Evolutionary conservation across 2,113 vertebrate genomes (phyloP), one percentile per base, ranked within the genome.

Genomic region (Suricata suricatta): DNA sequence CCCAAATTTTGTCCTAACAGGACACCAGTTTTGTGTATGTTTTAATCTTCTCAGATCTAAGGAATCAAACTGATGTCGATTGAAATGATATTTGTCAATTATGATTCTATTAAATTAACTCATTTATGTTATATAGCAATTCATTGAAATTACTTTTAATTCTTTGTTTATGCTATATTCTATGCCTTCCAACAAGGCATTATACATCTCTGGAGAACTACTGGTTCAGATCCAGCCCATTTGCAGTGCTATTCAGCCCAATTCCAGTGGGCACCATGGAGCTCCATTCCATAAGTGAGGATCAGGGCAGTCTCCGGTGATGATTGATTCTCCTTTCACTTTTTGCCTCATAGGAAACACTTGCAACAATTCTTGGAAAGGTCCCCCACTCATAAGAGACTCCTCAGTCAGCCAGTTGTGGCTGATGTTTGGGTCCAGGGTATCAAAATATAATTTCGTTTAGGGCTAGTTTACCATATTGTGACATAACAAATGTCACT

Each of bases 401-500:
- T 4, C 17, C 7, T 68, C n/a, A 35, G 14, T 79, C 13, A 4
- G 13, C 33, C 33, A 60, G 19, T 21, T 47, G 19, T 27, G 33
- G 38, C 11, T 84, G 50, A 94, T 15, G 5, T 76, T 85, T 95
- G 17, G 2, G 12, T 88, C 29, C 14, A 76, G 9, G 17, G 13
- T 64, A 80, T 50, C 9, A 80, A 79, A 93, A 4, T 15, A 64
- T 47, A 60, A 91, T 3, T 92, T 77, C n/a, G 13, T 63, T 33
- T 57, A 47, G 69, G 38, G 52, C 17, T 88, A 17, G 1, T 66
- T 88, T 81, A 54, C 31, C 25, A 84, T 71, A 29, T 10, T 8
- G 4, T 93, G 79, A 85, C 23, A 35, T 25, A 68, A 91, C 16
- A 94, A 85, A 69, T 0, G 16, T 96, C 10, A 98, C 98, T 98